These are phyloP conservation scores for Colinus virginianus DNA, from an alignment of 2,113 vertebrate genomes.

Conservation along the genomic window DNA sequence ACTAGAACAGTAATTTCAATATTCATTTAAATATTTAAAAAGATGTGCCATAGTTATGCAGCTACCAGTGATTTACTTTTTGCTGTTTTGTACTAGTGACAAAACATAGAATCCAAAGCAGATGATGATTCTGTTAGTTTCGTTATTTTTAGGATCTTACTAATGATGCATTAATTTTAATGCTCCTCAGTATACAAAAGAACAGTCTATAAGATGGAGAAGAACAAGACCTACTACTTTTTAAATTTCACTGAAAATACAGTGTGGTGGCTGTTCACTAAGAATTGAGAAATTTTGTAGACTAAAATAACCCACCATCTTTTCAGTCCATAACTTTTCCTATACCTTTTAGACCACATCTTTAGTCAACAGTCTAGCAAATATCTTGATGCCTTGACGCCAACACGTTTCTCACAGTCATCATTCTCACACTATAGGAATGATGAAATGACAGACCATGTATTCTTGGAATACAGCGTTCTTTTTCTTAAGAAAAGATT, in stretches of 20 bases:
- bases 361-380: background rate
- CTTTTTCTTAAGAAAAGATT: background rate
- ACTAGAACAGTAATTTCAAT: background rate
- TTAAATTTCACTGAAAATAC: background rate
- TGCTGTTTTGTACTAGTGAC: background rate
- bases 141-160: background rate
- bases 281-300: background rate
- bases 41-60: background rate
- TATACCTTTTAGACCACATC: background rate
- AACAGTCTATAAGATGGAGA: background rate
- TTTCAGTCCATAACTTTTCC: background rate
- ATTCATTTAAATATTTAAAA: slow-evolving; percentile 23
- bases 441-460: background rate
- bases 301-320: background rate
- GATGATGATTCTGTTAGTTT: background rate
- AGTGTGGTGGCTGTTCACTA: background rate
- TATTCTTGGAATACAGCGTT: background rate
- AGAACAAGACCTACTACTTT: background rate
- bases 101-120: background rate
- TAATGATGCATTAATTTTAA: background rate
- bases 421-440: background rate
- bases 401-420: background rate
- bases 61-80: background rate
- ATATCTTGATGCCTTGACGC: background rate
- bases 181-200: background rate